Base-by-base conservation (phyloP, 2,797 vertebrate genomes). In the Geotrypetes seraphini region DNA sequence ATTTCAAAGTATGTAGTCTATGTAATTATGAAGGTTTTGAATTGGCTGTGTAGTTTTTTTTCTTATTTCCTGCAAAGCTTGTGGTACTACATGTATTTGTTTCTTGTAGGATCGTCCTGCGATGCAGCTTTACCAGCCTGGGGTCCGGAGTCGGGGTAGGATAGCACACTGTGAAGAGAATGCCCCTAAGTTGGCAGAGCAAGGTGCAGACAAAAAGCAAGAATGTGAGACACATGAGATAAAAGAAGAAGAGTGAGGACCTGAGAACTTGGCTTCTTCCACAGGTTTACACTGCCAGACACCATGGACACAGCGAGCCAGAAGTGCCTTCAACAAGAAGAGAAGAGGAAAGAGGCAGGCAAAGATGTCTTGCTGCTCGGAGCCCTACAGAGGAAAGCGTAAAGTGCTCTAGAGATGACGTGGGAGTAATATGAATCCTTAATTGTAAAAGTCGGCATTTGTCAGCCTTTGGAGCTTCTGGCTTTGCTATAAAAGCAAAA, bases 71-170 rank as follows among this genome's bases (percentile, higher is more conserved):
- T n/a, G n/a, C n/a, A n/a, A n/a, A n/a, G n/a, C n/a, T n/a, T n/a
- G n/a, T n/a, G n/a, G n/a, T n/a, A n/a, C n/a, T n/a, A n/a, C n/a
- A n/a, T n/a, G n/a, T n/a, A n/a, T n/a, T n/a, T n/a, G n/a, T n/a
- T 49, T 54, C 12, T 60, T 62, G 54, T 63, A 99, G 96, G 96
- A 99, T 74, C 95, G 96, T 4, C 95, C 96, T 14, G 89, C 93
- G 23, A 97, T 98, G 76, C 95, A 96, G 71, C 79, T 99, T 36
- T 99, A 98, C 67, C 93, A 98, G 41, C 95, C 96, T 1, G 95
- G 95, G 19, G 78, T 83, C 16, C 83, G 94, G 52, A 94, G 73
- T 71, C 88, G 93, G 53, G 89, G 71, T 50, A 73, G 83, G 16
- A 39, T 83, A 27, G 73, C 78, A 47, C 63, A 58, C 4, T 55